Base-by-base conservation (phyloP, 2,797 vertebrate genomes). In the Enteromius viviparus region DNA sequence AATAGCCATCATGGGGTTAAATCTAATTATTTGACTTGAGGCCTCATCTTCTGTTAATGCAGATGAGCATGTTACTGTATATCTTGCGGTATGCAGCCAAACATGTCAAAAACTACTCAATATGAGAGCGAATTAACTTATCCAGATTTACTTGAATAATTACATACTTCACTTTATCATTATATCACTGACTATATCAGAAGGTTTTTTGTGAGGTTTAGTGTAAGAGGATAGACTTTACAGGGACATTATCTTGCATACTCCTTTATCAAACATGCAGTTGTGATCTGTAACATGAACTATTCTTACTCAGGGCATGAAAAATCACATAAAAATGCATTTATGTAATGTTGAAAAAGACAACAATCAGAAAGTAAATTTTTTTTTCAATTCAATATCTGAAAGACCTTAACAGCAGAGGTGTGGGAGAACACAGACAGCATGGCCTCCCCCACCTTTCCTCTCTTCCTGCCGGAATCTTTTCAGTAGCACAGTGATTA, bases 401-500 rank as follows among this genome's bases (percentile, higher is more conserved):
- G 34, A 65, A 34, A 23, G 32, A n/a, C 42, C 21, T 72, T 66
- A 60, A 65, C 14, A 40, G n/a, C 42, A 76, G 60, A 65, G 80
- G 71, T 65, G 60, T 47, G 19, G 64, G 70, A 66, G 29, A 65
- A 66, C 76, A 76, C 0, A 15, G 23, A 29, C 42, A 76, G 32
- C 11, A 21, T 40, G 55, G 45, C 80, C 71, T 76, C 6, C 29
- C 23, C 34, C 77, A 75, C 62, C 70, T 80, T 58, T 66, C 60
- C 68, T 65, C 70, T 84, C 37, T 75, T 70, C 26, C 64, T 76
- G 78, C 60, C 2, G 42, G 45, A 81, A 53, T 85, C 32, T 76
- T 76, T 85, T 76, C 65, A 17, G 53, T 85, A 34, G n/a, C 58
- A 4, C 4, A 49, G 69, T 74, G 65, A 76, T 58, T 76, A 86